These are phyloP conservation scores for Psittacus erithacus DNA, from an alignment of 2,113 vertebrate genomes.

Conservation along the genomic window DNA sequence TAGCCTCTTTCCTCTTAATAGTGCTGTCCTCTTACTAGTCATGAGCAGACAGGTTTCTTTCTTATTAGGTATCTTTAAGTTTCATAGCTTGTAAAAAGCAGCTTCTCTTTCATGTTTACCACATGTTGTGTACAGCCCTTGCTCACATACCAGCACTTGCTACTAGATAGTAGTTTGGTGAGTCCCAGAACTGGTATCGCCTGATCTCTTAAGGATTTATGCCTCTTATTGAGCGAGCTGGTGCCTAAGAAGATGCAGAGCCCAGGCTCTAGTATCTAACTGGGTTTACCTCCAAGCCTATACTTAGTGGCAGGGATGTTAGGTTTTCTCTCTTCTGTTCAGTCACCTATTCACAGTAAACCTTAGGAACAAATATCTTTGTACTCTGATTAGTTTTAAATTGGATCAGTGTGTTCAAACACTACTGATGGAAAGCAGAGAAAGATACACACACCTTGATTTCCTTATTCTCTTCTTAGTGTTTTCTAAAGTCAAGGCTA, in stretches of 20 bases:
- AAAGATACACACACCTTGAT: background rate
- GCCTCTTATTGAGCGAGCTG: background rate
- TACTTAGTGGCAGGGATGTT: background rate
- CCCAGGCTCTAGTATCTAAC: background rate
- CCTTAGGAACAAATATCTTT: background rate
- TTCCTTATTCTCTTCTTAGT: background rate
- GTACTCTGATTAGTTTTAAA: background rate
- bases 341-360: background rate
- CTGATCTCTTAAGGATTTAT: background rate
- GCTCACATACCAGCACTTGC: background rate
- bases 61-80: background rate
- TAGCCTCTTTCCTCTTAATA: background rate
- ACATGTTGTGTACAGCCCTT: background rate
- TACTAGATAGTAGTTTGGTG: background rate
- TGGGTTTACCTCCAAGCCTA: background rate
- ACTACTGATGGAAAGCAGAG: background rate
- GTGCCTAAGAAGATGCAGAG: background rate
- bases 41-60: background rate
- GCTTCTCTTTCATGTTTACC: background rate
- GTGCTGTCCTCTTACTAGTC: background rate
- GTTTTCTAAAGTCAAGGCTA: background rate
- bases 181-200: fast-evolving
- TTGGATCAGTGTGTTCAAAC: background rate
- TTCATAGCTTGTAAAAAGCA: background rate
- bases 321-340: background rate